Conservation (phyloP, 2,888 invertebrate genomes). For the Crossocerus cetratus region DNA sequence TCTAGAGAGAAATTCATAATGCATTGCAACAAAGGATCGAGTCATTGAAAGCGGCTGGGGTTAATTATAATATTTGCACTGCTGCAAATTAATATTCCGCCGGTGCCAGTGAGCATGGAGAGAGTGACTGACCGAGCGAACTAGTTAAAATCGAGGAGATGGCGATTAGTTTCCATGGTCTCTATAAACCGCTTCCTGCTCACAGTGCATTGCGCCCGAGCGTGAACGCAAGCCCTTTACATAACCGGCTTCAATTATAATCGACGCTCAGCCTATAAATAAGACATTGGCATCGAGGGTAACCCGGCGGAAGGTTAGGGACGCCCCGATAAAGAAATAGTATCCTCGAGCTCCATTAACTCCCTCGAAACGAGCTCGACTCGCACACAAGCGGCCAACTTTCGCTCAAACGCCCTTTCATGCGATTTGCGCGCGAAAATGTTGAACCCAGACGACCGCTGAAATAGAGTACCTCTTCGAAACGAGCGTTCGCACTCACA, state of each 20-base stretch:
- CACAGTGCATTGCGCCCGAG: constrained; percentile 3
- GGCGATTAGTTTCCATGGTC: neutral
- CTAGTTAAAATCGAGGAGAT: neutral
- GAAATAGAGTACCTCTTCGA: too few species aligned
- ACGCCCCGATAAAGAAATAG: constrained; percentile 1
- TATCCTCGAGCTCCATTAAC: neutral
- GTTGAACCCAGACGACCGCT: too few species aligned
- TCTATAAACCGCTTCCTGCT: constrained; percentile 3
- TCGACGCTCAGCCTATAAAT: neutral
- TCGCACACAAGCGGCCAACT: neutral
- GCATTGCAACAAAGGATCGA: too few species aligned
- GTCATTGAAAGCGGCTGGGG: too few species aligned
- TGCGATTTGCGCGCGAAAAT: too few species aligned
- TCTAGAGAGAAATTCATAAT: too few species aligned
- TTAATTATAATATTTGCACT: too few species aligned
- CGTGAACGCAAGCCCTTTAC: neutral
- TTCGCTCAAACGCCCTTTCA: too few species aligned
- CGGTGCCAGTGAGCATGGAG: too few species aligned
- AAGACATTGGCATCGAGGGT: constrained; percentile 1
- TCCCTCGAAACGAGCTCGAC: neutral
- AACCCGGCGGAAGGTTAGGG: constrained; percentile 3
- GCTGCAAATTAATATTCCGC: too few species aligned
- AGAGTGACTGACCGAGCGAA: too few species aligned
- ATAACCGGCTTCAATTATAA: constrained; percentile 3
- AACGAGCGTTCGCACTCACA: too few species aligned